Base-by-base conservation (phyloP, 2,888 invertebrate genomes). In the Stenoptilia bipunctidactyla region DNA sequence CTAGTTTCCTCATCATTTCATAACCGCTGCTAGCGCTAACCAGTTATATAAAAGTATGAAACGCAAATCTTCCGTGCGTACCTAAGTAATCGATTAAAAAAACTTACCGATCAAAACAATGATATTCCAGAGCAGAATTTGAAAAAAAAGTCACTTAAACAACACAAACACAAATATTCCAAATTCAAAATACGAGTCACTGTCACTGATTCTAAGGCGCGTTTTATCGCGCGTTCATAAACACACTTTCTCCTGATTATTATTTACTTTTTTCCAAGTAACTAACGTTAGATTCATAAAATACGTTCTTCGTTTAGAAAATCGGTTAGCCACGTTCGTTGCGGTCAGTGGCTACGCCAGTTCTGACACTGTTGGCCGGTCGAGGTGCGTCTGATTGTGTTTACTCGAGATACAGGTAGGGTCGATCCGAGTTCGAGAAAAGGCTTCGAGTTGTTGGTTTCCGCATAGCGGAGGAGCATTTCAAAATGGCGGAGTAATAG, bases 321-420 rank as follows among this genome's bases (percentile, higher is more conserved):
- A 25, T 38, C 45, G 37, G 60, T 53, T 48, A 52, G 76, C 79
- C 79, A 79, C 82, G 80, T 77, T 61, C 69, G 62, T 40, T 46
- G 45, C 65, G 68, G 63, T 50, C 71, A 52, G 75, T 74, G 80
- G 79, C 75, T 66, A 58, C 58, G 65, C 76, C 77, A 77, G 69
- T 69, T 76, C 61, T 80, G 74, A 49, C 51, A 6, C 35, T 44
- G 39, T 45, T 44, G 38, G 48, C 35, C 39, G 44, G 42, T 45
- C 39, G 47, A 53, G 52, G 49, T 58, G 59, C 56, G 63, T 68
- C 70, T 71, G 70, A 74, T 73, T 74, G 75, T n/a, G n/a, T 75
- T 74, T 71, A 45, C 45, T 44, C 58, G 55, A 57, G 55, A 55
- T 53, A 56, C 55, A 49, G 47, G 58, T 46, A 46, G 56, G 50